These are phyloP conservation scores for Triops cancriformis DNA, from an alignment of 1,140 invertebrate species.

Conservation along the genomic window DNA sequence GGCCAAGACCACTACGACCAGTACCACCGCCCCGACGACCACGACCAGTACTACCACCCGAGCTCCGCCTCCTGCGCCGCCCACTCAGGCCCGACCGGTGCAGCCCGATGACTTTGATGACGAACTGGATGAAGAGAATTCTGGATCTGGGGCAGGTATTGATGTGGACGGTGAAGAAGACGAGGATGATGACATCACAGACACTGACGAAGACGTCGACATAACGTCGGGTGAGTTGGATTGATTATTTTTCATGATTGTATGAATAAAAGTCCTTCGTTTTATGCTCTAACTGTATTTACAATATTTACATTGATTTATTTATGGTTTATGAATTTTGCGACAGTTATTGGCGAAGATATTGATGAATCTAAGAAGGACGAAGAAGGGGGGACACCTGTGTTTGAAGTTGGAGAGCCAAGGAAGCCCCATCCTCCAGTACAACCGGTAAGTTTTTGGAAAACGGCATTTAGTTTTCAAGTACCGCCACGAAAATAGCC, in stretches of 20 bases:
- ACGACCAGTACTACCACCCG: background rate
- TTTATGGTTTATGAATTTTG: background rate
- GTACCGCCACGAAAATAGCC: too few species aligned
- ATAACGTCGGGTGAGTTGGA: background rate
- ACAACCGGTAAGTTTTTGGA: background rate
- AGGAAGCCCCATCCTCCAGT: background rate
- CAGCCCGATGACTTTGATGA: background rate
- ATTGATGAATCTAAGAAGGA: slow-evolving; percentile 3
- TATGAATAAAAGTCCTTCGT: background rate
- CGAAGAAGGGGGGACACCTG: background rate
- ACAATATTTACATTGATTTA: background rate
- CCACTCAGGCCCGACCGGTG: background rate
- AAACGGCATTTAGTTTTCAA: too few species aligned
- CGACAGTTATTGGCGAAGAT: background rate
- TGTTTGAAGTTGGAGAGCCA: background rate
- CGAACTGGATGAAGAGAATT: slow-evolving; percentile 17
- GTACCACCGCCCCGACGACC: background rate
- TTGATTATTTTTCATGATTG: background rate
- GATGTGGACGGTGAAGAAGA: slow-evolving; percentile 17
- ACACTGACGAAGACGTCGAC: background rate
- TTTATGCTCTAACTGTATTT: background rate
- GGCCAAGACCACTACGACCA: background rate
- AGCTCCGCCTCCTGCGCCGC: background rate
- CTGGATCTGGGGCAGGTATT: slow-evolving; percentile 24
- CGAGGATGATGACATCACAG: slow-evolving; percentile 18